Evolutionary conservation across 2,888 invertebrate genomes (phyloP).

Genomic region (Spodoptera exigua): DNA sequence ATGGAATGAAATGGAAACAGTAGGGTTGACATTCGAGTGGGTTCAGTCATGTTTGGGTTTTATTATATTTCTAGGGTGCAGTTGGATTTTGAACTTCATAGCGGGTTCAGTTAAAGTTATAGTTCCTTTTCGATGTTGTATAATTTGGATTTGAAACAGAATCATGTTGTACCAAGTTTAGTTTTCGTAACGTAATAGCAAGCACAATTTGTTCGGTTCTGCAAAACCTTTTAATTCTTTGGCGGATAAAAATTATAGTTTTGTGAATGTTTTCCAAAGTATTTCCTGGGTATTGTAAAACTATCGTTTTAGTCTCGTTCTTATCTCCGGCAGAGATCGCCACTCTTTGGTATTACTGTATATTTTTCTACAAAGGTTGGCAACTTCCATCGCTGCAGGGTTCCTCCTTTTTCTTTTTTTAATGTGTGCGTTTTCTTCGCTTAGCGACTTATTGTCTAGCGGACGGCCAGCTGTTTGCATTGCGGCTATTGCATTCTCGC

Average conservation of each 20-base stretch:
- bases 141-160: constrained; percentile 29
- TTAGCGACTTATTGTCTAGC: constrained; percentile 70
- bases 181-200: neutral
- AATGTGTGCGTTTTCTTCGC: constrained; percentile 64
- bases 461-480: constrained; percentile 70
- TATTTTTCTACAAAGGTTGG: constrained; percentile 35
- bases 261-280: no score
- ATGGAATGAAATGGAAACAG: constrained; percentile 38
- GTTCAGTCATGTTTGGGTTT: constrained; percentile 35
- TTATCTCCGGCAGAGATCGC: constrained; percentile 31
- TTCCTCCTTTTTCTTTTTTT: constrained; percentile 43
- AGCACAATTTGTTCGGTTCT: constrained; percentile 1
- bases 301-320: constrained; percentile 2
- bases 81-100: constrained; percentile 8
- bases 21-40: constrained; percentile 41
- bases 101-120: constrained; percentile 29
- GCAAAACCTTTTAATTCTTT: no score
- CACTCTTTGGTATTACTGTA: constrained; percentile 44
- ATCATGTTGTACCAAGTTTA: constrained; percentile 17
- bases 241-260: no score
- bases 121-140: constrained; percentile 25
- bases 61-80: constrained; percentile 19
- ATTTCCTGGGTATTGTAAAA: constrained; percentile 1
- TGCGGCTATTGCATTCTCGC: constrained; percentile 70
- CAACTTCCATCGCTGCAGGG: constrained; percentile 25